These are phyloP conservation scores for Trileptium ribeirensis DNA, from an alignment of 2,888 invertebrate species.

Conservation along the genomic window DNA sequence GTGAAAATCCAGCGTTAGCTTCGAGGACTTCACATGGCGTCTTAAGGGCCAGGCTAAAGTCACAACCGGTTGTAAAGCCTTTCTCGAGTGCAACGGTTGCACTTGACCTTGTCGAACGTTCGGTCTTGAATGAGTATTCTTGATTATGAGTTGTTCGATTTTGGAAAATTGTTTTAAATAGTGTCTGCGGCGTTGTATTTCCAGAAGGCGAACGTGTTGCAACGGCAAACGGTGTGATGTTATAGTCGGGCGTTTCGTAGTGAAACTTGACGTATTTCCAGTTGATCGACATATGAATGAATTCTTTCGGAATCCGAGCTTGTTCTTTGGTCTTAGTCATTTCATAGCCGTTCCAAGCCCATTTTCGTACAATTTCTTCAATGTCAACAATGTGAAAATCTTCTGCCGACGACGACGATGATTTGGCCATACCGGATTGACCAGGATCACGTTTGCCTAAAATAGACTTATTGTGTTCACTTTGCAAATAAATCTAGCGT, in stretches of 20 bases:
- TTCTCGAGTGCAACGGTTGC: slow-evolving; percentile 48
- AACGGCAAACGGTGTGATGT: slow-evolving; percentile 14
- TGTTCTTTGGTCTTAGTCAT: slow-evolving; percentile 49
- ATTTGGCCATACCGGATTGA: too few relatives aligned
- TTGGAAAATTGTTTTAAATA: slow-evolving; percentile 50
- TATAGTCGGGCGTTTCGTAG: slow-evolving; percentile 46
- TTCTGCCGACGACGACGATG: too few relatives aligned
- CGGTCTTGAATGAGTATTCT: slow-evolving; percentile 52
- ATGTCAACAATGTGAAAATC: slow-evolving; percentile 41
- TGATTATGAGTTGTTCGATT: slow-evolving; percentile 51
- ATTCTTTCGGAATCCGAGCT: slow-evolving; percentile 45
- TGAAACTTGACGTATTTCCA: slow-evolving; percentile 52
- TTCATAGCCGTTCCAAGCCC: slow-evolving; percentile 52
- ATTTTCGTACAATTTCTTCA: slow-evolving; percentile 50
- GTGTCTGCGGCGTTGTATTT: slow-evolving; percentile 41
- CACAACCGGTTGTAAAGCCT: slow-evolving; percentile 44
- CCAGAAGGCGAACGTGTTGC: slow-evolving; percentile 40
- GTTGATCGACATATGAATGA: slow-evolving; percentile 51
- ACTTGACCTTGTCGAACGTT: slow-evolving; percentile 50
- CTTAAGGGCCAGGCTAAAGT: slow-evolving; percentile 48
- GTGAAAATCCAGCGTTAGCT: slow-evolving; percentile 53
- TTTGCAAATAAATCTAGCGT: too few relatives aligned
- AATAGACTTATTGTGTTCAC: too few relatives aligned
- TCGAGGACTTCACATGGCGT: slow-evolving; percentile 53
- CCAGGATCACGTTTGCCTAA: too few relatives aligned